phyloP scores from a whole-genome alignment of 2,888 invertebrate genomes.

The Platycheirus albimanus region DNA sequence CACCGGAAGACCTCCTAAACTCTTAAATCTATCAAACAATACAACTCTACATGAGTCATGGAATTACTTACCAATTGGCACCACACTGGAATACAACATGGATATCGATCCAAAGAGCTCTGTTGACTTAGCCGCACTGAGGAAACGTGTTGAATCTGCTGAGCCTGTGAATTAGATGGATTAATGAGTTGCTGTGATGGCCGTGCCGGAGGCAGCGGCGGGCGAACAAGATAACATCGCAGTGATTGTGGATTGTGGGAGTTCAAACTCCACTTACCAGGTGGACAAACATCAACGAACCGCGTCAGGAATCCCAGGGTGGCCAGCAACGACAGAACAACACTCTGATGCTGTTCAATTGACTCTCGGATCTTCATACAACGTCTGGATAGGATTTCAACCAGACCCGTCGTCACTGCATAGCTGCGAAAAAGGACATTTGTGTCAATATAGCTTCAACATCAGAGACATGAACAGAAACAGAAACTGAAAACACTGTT shows the following conservation, averaged over 20 bases:
- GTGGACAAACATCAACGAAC: constrained; percentile 82
- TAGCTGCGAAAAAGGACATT: constrained; percentile 85
- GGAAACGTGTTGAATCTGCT: constrained; percentile 81
- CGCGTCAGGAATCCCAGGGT: constrained; percentile 82
- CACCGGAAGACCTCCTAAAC: constrained; percentile 66
- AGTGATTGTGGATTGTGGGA: constrained; percentile 29
- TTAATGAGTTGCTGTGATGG: constrained; percentile 38
- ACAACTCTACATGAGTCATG: constrained; percentile 53
- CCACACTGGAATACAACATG: constrained; percentile 81
- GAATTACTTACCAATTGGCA: constrained; percentile 81
- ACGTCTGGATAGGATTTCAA: constrained; percentile 89
- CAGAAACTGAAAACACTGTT: no score
- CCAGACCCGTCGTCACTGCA: constrained; percentile 90
- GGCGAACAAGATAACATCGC: constrained; percentile 18
- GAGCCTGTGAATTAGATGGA: constrained; percentile 78
- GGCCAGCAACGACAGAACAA: constrained; percentile 81
- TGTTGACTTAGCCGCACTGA: constrained; percentile 81
- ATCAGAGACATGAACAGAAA: neutral
- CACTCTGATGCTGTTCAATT: constrained; percentile 82
- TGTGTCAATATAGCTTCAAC: constrained; percentile 72
- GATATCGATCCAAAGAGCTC: constrained; percentile 82
- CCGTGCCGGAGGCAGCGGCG: no score
- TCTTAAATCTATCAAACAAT: constrained; percentile 1
- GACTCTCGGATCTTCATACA: constrained; percentile 88
- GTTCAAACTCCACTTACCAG: constrained; percentile 77